A percentile compares a stretch with the other conserved stretches of the same genome.
Evolutionary conservation across 2,888 invertebrate genomes (phyloP).

Genomic region (Morpho deidamia): DNA sequence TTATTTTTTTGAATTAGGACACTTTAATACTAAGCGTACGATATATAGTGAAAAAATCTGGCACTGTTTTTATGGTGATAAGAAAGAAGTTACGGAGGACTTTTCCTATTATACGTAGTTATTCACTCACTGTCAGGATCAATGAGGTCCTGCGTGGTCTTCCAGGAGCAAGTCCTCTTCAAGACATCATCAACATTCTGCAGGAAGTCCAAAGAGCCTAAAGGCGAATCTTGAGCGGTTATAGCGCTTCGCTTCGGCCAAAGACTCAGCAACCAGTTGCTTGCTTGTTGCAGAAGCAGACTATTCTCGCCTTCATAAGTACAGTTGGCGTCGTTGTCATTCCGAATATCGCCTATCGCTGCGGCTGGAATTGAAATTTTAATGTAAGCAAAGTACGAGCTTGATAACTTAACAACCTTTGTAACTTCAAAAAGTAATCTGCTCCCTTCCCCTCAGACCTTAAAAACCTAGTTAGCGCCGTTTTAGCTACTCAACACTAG

Average conservation of each 20-base stretch:
- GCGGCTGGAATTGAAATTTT: slow-evolving; percentile 68
- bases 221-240: slow-evolving; percentile 76
- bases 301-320: slow-evolving; percentile 96
- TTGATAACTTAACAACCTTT: too few relatives aligned
- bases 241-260: slow-evolving; percentile 68
- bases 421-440: too few relatives aligned
- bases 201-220: slow-evolving; percentile 83
- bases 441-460: too few relatives aligned
- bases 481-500: too few relatives aligned
- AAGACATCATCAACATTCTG: slow-evolving; percentile 74
- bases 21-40: too few relatives aligned
- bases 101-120: too few relatives aligned
- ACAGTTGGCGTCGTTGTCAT: slow-evolving; percentile 91
- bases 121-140: slow-evolving; percentile 70
- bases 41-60: too few relatives aligned
- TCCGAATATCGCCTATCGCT: slow-evolving; percentile 85
- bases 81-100: too few relatives aligned
- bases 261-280: slow-evolving; percentile 87
- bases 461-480: too few relatives aligned
- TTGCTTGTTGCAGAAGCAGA: slow-evolving; percentile 90
- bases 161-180: slow-evolving; percentile 68
- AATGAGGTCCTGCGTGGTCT: slow-evolving; percentile 64
- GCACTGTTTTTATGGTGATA: too few relatives aligned
- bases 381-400: too few relatives aligned
- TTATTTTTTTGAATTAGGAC: too few relatives aligned